Evolutionary conservation across 2,888 invertebrate genomes (phyloP), one percentile per base, ranked within the genome.

Genomic region (Lochmaea capreae): DNA sequence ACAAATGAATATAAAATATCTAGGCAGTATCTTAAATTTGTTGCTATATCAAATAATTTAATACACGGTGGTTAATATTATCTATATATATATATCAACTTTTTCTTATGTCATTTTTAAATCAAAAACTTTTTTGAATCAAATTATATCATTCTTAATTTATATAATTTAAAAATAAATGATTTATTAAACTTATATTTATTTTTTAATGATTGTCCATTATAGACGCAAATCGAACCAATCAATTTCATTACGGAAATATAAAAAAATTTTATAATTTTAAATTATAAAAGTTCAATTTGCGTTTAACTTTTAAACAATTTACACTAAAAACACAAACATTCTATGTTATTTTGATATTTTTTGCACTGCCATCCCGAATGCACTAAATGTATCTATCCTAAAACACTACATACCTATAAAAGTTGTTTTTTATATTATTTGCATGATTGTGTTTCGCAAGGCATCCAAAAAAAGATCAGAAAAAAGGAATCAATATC

Each of bases 261-360:
- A 52, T 16, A n/a, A n/a, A 18, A 54, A 2, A 52, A 52, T 1
- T 6, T 16, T 52, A 3, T 49, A 11, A 16, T 16, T 54, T 54
- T 54, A 10, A 18, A 9, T 1, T 0, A 11, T 16, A 18, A 18
- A 16, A 10, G n/a, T n/a, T 49, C 49, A 49, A 2, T 49, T 49
- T 49, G 49, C 49, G 49, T 58, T 65, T 16, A 65, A 65, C 61
- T 43, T 61, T 65, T 59, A 39, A 39, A 39, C 33, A 39, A 39
- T 39, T 75, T 62, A 73, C 73, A 73, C 75, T 69, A 72, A 79
- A 79, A 79, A 84, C 82, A 85, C 85, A 83, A 84, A 84, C 85
- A 86, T 86, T 86, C 86, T 85, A 85, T 86, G 86, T 85, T 83
- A 81, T 84, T 84, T 82, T 81, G 80, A 83, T 83, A 81, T 77